These are phyloP conservation scores for Heterocephalus glaber DNA, from an alignment of 2,113 vertebrate genomes.

Conservation along the genomic window DNA sequence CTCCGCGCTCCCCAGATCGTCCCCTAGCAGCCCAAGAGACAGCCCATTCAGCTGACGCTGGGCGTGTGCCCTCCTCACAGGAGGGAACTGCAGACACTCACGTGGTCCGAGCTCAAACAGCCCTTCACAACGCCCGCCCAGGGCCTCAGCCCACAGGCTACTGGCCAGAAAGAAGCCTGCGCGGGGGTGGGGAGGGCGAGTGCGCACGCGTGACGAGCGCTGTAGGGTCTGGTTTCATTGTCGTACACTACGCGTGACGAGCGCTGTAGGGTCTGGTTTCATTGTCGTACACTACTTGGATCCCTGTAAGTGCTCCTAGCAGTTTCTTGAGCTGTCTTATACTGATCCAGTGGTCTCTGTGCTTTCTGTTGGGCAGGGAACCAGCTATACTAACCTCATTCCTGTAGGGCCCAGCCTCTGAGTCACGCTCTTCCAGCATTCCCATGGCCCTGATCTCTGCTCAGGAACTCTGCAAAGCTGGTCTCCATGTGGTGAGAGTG, in stretches of 20 bases:
- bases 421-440: background rate
- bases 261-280: background rate
- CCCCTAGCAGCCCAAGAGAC: no score
- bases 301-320: background rate
- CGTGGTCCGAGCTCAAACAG: no score
- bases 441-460: background rate
- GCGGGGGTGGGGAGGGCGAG: no score
- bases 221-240: background rate
- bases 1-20: no score
- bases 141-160: no score
- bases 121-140: no score
- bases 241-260: no score
- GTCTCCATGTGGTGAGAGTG: background rate
- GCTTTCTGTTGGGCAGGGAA: background rate
- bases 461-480: background rate
- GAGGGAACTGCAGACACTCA: no score
- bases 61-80: no score
- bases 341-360: background rate
- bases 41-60: no score
- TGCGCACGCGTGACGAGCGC: no score
- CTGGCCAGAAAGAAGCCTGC: no score
- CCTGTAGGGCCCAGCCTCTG: background rate
- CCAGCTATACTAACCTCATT: background rate
- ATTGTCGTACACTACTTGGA: background rate
- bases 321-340: background rate